Base-by-base conservation (phyloP, 2,113 vertebrate species). In the Apteryx owenii region DNA sequence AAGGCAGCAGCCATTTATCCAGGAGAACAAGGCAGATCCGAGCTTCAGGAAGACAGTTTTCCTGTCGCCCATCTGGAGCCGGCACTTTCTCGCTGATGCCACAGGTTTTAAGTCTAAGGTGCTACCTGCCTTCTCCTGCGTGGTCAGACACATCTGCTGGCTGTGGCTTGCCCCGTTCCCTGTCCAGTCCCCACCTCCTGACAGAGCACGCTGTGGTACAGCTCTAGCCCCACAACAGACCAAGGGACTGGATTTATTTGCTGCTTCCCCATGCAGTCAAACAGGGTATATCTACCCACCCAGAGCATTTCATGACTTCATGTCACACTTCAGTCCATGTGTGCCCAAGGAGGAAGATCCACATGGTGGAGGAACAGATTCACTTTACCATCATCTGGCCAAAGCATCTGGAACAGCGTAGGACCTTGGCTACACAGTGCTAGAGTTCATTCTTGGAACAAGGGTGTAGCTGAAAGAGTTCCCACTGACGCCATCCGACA, bases 311-410 rank as follows among this genome's bases (percentile, higher is more conserved):
- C 7, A 4, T 46, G 60, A 65, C 22, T 33, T 70, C 48, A 6
- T 0, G 0, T 54, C 38, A 77, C 1, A 0, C 53, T 68, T 28
- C 33, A 21, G 46, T 26, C 19, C 28, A 77, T 31, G 17, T 28
- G 23, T 9, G 50, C 29, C 44, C 60, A 61, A 42, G 42, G 13
- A 93, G 12, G 31, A 72, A 12, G 36, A 72, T 10, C 10, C 1
- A 0, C 19, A 5, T 12, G 54, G 19, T n/a, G 31, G 44, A 71
- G 40, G 40, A 9, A 61, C 3, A 1, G 0, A 0, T 19, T 54
- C 40, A 17, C 28, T 28, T 48, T 33, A 31, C 17, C 18, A 25
- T 50, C 1, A 0, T 40, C 31, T 46, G n/a, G 26, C 28, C 15
- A 91, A 66, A 60, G 46, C 17, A 48, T 48, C 46, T 48, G 46